A percentile compares a stretch with the other conserved stretches of the same genome.
Conservation (phyloP, 2,888 invertebrate species). For the Oligia latruncula region DNA sequence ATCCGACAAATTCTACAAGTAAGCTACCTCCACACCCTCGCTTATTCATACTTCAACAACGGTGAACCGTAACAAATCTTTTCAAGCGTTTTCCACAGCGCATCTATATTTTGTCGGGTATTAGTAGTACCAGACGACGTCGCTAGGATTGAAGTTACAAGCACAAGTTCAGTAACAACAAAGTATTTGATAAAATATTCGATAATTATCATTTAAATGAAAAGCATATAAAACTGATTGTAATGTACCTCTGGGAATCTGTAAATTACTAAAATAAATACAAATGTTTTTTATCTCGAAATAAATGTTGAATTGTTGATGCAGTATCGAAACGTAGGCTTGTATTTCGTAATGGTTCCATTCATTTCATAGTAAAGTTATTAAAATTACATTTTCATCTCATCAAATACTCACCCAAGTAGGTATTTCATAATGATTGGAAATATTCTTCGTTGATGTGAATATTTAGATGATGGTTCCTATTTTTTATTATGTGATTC, state of each 20-base stretch:
- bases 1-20: constrained; percentile 60
- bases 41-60: constrained; percentile 22
- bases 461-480: neutral
- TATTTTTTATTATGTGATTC: neutral
- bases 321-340: constrained; percentile 37
- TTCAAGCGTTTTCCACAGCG: constrained; percentile 28
- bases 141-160: constrained; percentile 52
- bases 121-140: constrained; percentile 54
- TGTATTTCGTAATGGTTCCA: constrained; percentile 21
- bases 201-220: neutral
- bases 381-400: neutral
- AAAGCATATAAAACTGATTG: neutral
- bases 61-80: constrained; percentile 17
- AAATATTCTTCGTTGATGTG: neutral
- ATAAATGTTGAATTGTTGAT: neutral
- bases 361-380: neutral
- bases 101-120: constrained; percentile 63
- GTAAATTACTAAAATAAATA: neutral
- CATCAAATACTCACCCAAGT: neutral
- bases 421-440: neutral
- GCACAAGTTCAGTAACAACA: constrained; percentile 36
- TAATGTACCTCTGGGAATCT: neutral
- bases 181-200: neutral
- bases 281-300: neutral
- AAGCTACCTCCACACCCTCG: constrained; percentile 64